A percentile compares a stretch with the other conserved stretches of the same genome.
Evolutionary conservation across 1,140 invertebrate species (phyloP).

Genomic region (Pseudomyrmex pallidus): DNA sequence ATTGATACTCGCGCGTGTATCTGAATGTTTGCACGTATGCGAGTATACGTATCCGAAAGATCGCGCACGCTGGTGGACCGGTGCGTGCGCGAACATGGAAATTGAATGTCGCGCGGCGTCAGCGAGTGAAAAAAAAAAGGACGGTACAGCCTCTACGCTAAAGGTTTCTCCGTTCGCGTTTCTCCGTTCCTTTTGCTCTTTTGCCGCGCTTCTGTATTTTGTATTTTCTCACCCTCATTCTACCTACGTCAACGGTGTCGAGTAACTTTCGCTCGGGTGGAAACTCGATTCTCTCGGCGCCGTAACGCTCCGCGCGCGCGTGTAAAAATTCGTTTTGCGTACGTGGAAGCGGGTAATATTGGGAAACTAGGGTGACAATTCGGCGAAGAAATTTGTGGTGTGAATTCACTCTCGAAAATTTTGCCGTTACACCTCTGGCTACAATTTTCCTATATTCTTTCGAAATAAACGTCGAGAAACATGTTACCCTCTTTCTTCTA

Average conservation of each 20-base stretch:
- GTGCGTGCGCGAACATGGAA: conserved; percentile 55
- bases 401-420: conserved; percentile 14
- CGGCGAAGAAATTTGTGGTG: conserved; percentile 28
- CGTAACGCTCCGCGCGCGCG: conserved; percentile 14
- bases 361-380: conserved; percentile 31
- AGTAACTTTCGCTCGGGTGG: conserved; percentile 64
- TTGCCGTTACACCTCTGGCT: not conserved
- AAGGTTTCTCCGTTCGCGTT: conserved; percentile 51
- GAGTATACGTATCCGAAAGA: conserved; percentile 25
- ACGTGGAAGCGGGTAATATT: conserved; percentile 15
- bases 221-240: not conserved
- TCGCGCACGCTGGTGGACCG: not conserved
- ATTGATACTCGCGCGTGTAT: conserved; percentile 54
- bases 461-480: not conserved
- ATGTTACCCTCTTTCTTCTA: not conserved
- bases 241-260: conserved; percentile 51
- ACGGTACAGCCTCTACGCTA: conserved; percentile 5
- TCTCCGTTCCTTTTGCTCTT: conserved; percentile 18
- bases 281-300: conserved; percentile 63
- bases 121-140: conserved; percentile 56
- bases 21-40: conserved; percentile 32
- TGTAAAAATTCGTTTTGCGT: conserved; percentile 54
- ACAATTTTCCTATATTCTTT: not conserved
- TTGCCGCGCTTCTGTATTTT: conserved; percentile 15
- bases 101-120: conserved; percentile 65